Evolutionary conservation across 2,797 vertebrate genomes (phyloP), one percentile per base, ranked within the genome.

Genomic region (Kryptolebias ocellatus): DNA sequence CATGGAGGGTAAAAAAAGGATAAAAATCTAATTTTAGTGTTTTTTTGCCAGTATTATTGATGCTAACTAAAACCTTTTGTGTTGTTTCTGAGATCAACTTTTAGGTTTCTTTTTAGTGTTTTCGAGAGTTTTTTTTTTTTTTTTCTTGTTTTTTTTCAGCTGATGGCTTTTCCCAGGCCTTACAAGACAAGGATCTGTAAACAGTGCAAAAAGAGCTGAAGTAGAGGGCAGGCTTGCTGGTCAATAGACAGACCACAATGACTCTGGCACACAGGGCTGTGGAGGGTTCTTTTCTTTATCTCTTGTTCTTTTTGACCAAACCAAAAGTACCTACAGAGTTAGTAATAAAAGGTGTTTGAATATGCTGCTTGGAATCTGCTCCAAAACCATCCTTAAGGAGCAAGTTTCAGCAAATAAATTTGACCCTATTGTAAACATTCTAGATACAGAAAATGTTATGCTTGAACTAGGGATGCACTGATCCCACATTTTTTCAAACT

Each of bases 101-200:
- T 56, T 61, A 39, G 52, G 37, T 67, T 83, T 79, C 79, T 51
- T 56, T 76, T 37, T 61, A 14, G 29, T 64, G 46, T 46, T 34
- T 24, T 24, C 1, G 20, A 24, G 20, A 24, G 20, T 24, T 45
- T 66, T 47, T 15, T 44, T 2, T 51, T 71, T 73, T 55, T 62
- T 67, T 63, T 46, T 29, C 76, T 54, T 5, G 53, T 60, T 65
- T 67, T 42, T 31, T 77, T 56, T 5, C 18, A 50, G 53, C 71
- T 72, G 64, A 64, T 79, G 60, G 78, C 77, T 80, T 87, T 90
- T 91, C 85, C 86, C 87, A 89, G 84, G 78, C 60, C 66, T 86
- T 61, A 60, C 71, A 72, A 84, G 81, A 76, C 62, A 15, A 61
- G 46, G 72, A 46, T 80, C 78, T 89, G 72, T 82, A 85, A 85